Evolutionary conservation across 2,888 invertebrate genomes (phyloP), one percentile per base, ranked within the genome.

Genomic region (Cephus runcator): DNA sequence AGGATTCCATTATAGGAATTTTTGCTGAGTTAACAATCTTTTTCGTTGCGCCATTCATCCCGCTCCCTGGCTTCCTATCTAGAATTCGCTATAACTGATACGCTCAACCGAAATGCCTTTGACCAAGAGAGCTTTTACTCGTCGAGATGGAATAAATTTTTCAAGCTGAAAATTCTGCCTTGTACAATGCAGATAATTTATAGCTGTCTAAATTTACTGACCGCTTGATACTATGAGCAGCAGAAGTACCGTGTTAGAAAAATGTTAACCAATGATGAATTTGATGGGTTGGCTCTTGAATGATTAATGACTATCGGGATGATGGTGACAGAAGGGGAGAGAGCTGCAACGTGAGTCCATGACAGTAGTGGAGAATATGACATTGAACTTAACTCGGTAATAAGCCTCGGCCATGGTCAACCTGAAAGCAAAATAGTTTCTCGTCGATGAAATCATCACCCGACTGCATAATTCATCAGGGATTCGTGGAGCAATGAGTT

Each of bases 351-450:
- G 69, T 81, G 77, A 81, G 84, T 82, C 83, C 82, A 80, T 85
- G 82, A 82, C 86, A 84, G 82, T 81, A 81, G 81, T 80, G 82
- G 85, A 87, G 87, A 85, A 88, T 88, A 84, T 87, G 87, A 87
- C 89, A 90, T 88, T 90, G 90, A 90, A 90, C 89, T 90, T 89
- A 90, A 90, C 88, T 88, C 86, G 88, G 83, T 90, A 88, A 90
- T 88, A 86, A 85, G 84, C 82, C 79, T 75, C 76, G 79, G 31
- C 76, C 76, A 77, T 69, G 79, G 36, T 71, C 76, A 73, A 75
- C 11, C 71, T 15, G 31, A 31, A 33, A 33, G 15, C 15, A 71
- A 56, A 56, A 11, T 71, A 2, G 71, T 15, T 71, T 30, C 31
- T 12, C 12, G 34, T 31, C 3, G 9, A 3, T 9, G 31, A 31